A percentile compares a stretch with the other conserved stretches of the same genome.
phyloP scores from a whole-genome alignment of 2,113 vertebrate species.

The Syngnathus typhle region DNA sequence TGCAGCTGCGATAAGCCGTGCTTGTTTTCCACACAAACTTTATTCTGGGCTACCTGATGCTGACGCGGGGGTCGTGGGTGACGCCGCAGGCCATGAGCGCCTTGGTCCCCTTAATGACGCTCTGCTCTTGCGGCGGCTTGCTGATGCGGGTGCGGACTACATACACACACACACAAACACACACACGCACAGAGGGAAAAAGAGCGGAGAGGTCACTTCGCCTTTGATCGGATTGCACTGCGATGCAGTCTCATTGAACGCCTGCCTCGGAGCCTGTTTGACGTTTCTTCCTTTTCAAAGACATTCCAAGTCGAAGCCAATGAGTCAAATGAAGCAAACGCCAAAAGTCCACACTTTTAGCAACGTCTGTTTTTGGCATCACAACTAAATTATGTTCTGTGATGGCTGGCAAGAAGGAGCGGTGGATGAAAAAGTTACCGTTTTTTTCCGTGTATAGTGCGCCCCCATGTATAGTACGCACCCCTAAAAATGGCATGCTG shows the following conservation, averaged over 20 bases:
- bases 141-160: constrained; percentile 91
- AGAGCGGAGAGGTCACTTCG: background rate
- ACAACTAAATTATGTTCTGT: too few species aligned
- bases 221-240: background rate
- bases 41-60: constrained; percentile 73
- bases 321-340: too few species aligned
- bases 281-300: constrained; percentile 5
- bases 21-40: background rate
- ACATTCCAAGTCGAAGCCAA: background rate
- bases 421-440: too few species aligned
- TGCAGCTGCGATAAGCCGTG: constrained; percentile 1
- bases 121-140: constrained; percentile 87
- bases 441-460: too few species aligned
- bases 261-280: constrained; percentile 3
- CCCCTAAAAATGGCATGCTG: too few species aligned
- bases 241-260: background rate
- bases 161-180: constrained; percentile 44
- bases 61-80: constrained; percentile 87
- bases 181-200: constrained; percentile 17
- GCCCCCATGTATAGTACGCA: too few species aligned
- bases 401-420: too few species aligned
- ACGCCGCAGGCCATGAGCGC: constrained; percentile 90
- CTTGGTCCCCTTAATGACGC: constrained; percentile 96
- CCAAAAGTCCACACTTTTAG: too few species aligned
- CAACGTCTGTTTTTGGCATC: too few species aligned